phyloP scores from a whole-genome alignment of 2,888 invertebrate genomes.

The Drosophila algonquin region DNA sequence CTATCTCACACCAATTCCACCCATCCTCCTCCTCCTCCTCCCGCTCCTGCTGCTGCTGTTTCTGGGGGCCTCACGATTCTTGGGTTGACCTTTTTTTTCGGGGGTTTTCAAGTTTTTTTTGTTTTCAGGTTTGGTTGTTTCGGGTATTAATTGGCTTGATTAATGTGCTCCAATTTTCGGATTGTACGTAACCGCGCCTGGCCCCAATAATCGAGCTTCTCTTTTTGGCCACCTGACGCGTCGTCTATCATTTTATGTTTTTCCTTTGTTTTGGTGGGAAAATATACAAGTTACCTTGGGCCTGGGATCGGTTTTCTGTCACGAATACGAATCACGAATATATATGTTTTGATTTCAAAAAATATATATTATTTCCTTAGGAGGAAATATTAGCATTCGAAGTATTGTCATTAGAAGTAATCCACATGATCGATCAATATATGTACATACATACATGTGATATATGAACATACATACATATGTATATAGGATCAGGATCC shows the following conservation, averaged over 20 bases:
- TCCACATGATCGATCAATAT: too few relatives aligned
- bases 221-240: constrained; percentile 6
- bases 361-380: too few relatives aligned
- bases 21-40: constrained; percentile 15
- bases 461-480: too few relatives aligned
- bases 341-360: too few relatives aligned
- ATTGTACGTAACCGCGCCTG: constrained; percentile 58
- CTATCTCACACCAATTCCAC: constrained; percentile 7
- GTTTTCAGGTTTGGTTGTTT: constrained; percentile 19
- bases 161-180: constrained; percentile 70
- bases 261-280: neutral
- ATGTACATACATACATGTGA: too few relatives aligned
- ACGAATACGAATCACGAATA: too few relatives aligned
- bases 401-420: too few relatives aligned
- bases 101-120: constrained; percentile 7
- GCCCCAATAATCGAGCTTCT: constrained; percentile 41
- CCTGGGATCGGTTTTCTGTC: too few relatives aligned
- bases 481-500: too few relatives aligned
- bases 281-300: neutral
- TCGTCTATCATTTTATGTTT: constrained; percentile 23
- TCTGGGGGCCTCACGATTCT: constrained; percentile 13
- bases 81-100: constrained; percentile 36
- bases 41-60: constrained; percentile 11
- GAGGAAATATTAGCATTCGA: too few relatives aligned
- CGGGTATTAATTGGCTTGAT: constrained; percentile 70